These are phyloP conservation scores for Bostrychus sinensis DNA, from an alignment of 2,113 vertebrate species.

Conservation along the genomic window DNA sequence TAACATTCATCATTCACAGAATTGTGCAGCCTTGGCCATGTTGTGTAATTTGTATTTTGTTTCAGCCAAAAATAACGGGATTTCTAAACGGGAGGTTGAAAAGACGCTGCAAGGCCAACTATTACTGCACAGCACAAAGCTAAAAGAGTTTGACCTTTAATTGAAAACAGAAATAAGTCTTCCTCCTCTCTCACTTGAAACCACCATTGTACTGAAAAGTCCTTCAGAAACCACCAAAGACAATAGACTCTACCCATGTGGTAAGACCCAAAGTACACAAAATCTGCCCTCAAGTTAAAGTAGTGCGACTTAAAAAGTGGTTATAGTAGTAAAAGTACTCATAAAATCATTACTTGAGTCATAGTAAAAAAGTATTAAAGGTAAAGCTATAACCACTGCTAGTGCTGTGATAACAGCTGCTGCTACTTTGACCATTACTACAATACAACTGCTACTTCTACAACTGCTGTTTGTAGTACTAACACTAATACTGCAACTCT, in stretches of 20 bases:
- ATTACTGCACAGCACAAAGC: neutral
- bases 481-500: no score
- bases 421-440: no score
- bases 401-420: neutral
- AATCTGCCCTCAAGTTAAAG: no score
- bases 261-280: no score
- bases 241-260: neutral
- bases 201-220: neutral
- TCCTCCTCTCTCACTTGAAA: conserved; percentile 22
- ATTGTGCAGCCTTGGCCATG: neutral
- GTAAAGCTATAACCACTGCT: no score
- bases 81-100: neutral
- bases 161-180: conserved; percentile 1
- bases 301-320: no score
- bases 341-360: no score
- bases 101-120: neutral
- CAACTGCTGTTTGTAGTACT: no score
- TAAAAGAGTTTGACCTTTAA: conserved; percentile 20
- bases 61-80: conserved; percentile 7
- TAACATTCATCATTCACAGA: conserved; percentile 1
- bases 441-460: no score
- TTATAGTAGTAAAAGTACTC: no score
- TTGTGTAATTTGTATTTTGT: conserved; percentile 2
- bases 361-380: no score
- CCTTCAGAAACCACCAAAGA: conserved; percentile 6